These are phyloP conservation scores for Phengaris alcon DNA, from an alignment of 2,888 invertebrate species.

Conservation along the genomic window DNA sequence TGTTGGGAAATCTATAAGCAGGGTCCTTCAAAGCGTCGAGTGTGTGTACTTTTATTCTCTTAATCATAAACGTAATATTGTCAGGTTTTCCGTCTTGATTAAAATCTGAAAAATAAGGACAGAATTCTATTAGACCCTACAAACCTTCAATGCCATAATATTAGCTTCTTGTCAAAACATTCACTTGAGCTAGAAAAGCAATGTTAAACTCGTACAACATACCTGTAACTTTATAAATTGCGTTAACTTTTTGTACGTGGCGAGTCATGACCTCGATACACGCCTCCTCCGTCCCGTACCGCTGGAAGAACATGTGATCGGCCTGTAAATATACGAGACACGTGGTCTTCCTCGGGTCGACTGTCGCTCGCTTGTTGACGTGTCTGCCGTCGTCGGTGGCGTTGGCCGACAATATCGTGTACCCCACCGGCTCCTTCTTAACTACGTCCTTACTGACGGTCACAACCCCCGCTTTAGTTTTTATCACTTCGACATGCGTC, in stretches of 20 bases:
- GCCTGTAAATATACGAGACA: conserved; percentile 98
- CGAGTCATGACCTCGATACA: conserved; percentile 97
- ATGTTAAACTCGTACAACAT: conserved; percentile 43
- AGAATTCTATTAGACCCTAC: background rate
- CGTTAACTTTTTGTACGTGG: conserved; percentile 95
- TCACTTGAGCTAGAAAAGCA: background rate
- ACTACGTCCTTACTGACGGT: conserved; percentile 82
- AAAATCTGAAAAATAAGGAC: conserved; percentile 83
- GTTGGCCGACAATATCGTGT: conserved; percentile 68
- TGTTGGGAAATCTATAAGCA: conserved; percentile 93
- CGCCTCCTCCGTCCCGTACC: conserved; percentile 95
- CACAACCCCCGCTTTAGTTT: conserved; percentile 82
- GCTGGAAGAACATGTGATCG: conserved; percentile 96
- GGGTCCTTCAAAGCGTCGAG: conserved; percentile 90
- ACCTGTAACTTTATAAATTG: conserved; percentile 92
- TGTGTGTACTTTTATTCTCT: conserved; percentile 95
- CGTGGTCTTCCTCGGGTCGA: conserved; percentile 93
- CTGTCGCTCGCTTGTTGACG: conserved; percentile 83
- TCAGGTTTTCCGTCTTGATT: conserved; percentile 95
- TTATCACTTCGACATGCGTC: conserved; percentile 83
- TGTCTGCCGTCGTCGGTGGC: conserved; percentile 79
- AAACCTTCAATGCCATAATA: background rate
- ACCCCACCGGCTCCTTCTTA: conserved; percentile 78
- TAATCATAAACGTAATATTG: conserved; percentile 97
- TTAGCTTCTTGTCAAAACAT: background rate